These are phyloP conservation scores for Phocoena phocoena DNA, from an alignment of 2,113 vertebrate species.

Conservation along the genomic window DNA sequence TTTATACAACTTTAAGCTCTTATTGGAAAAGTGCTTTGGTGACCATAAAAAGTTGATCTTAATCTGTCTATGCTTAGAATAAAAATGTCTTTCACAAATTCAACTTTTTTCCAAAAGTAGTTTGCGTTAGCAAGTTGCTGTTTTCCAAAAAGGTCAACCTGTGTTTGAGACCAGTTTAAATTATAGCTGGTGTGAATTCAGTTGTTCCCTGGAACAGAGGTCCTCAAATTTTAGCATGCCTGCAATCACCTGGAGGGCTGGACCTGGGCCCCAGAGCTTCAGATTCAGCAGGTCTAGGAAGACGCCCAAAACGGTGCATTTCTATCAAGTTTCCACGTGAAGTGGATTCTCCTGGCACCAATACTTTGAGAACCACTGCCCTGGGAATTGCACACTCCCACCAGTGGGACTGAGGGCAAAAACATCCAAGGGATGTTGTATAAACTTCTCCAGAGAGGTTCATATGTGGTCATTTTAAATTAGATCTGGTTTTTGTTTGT, in stretches of 20 bases:
- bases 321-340: background rate
- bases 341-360: background rate
- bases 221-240: background rate
- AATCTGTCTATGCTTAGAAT: background rate
- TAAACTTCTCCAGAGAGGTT: background rate
- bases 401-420: background rate
- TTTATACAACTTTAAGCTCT: background rate
- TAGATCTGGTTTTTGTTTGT: constrained; percentile 1
- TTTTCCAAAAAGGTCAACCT: background rate
- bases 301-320: background rate
- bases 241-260: background rate
- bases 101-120: background rate
- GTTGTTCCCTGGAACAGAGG: background rate
- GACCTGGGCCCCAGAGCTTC: background rate
- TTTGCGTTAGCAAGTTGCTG: background rate
- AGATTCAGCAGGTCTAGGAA: background rate
- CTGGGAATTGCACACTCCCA: background rate
- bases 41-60: background rate
- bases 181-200: background rate
- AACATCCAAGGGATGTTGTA: background rate
- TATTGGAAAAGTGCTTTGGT: background rate
- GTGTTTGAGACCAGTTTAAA: background rate
- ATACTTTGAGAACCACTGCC: background rate
- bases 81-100: background rate
- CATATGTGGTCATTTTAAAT: background rate